Evolutionary conservation across 2,113 vertebrate species (phyloP), one percentile per base, ranked within the genome.

Genomic region (Elephas maximus): DNA sequence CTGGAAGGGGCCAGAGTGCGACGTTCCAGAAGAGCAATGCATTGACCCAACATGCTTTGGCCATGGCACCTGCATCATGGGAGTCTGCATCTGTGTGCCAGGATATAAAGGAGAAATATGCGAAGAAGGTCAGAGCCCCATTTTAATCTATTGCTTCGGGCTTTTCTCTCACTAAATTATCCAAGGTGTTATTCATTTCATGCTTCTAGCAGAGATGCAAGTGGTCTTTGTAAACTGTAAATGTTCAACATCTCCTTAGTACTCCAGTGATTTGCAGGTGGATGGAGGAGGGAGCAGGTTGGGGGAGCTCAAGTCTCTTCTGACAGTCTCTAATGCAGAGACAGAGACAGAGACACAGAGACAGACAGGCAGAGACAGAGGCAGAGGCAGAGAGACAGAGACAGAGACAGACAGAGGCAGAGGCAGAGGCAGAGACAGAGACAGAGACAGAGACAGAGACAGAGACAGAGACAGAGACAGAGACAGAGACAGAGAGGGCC

Each of bases 1-100:
- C 8, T 99, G 99, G 99, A 99, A 99, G 97, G 99, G 99, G 48
- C 98, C 99, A 0, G 99, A 99, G 98, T 99, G 99, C 30, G 99
- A 99, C 9, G 99, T 99, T 91, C 99, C 99, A 73, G 99, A 99
- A 96, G 99, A 99, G 65, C 99, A 99, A 94, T 99, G 99, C 65
- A 99, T 99, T 83, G 99, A 99, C 98, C 99, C 99, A 86, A 99
- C 99, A 69, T 99, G 99, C 98, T 99, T 99, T 97, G 99, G 99
- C 96, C 99, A 99, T 0, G 99, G 99, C 63, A 99, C 99, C 87
- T 99, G 99, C 96, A 99, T 99, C 98, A 99, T 99, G 98, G 99
- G 99, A 0, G 97, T 99, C 91, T 99, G 99, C 98, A 99, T 99
- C 96, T 99, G 99, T 81, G 99, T 99, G 65, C 99, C 99, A 1